A percentile compares a stretch with the other conserved stretches of the same genome.
Conservation (phyloP, 2,797 vertebrate genomes). For the Brachymystax lenok region DNA sequence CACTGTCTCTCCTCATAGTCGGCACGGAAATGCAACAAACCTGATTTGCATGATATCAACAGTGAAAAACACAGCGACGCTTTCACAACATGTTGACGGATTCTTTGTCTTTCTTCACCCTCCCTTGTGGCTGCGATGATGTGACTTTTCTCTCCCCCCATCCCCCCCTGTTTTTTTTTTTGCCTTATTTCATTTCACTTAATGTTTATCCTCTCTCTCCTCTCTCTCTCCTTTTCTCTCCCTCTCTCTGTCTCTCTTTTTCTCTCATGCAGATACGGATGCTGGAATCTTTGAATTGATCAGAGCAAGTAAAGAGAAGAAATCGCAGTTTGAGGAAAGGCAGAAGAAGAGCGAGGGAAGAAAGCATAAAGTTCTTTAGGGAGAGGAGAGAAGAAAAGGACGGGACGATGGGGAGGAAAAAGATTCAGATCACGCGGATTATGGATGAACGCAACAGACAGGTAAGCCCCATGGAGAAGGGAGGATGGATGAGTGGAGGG, state of each 20-base stretch:
- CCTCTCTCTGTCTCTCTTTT: constrained; percentile 54
- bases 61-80: constrained; percentile 75
- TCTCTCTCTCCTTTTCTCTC: constrained; percentile 1
- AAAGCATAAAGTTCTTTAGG: constrained; percentile 87
- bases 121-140: constrained; percentile 80
- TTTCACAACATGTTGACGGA: constrained; percentile 79
- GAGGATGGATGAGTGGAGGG: constrained; percentile 66
- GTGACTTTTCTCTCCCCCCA: constrained; percentile 62
- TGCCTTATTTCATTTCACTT: constrained; percentile 79
- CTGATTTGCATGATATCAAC: constrained; percentile 86
- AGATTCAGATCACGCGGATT: constrained; percentile 99
- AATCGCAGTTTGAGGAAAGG: constrained; percentile 46
- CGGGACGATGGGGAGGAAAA: constrained; percentile 99
- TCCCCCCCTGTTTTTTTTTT: constrained; percentile 53
- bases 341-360: constrained; percentile 65
- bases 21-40: constrained; percentile 54
- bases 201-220: constrained; percentile 54
- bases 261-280: constrained; percentile 85
- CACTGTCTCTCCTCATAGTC: constrained; percentile 69
- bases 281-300: constrained; percentile 94
- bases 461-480: constrained; percentile 77
- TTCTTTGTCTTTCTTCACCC: constrained; percentile 82
- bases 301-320: constrained; percentile 90
- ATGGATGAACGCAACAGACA: constrained; percentile 99
- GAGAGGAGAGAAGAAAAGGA: constrained; percentile 90